A percentile compares a stretch with the other conserved stretches of the same genome.
These are phyloP conservation scores for Rhyacophila evoluta DNA, from an alignment of 2,888 invertebrate species.

Conservation along the genomic window DNA sequence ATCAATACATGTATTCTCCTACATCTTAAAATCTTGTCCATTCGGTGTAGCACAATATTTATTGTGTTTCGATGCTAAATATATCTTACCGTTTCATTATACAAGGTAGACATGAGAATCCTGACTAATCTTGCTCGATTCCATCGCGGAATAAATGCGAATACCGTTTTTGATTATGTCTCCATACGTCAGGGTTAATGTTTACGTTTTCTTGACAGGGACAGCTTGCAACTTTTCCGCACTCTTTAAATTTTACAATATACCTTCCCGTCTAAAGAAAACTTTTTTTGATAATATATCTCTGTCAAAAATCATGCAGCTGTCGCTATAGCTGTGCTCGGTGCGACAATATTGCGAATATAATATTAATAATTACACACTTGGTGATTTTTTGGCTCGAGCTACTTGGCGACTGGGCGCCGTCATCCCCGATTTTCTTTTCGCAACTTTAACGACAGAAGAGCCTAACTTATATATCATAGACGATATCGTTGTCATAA, in stretches of 20 bases:
- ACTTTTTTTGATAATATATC: not conserved
- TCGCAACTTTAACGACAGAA: not conserved
- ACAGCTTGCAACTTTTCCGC: not conserved
- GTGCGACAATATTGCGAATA: not conserved
- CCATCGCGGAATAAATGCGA: no score
- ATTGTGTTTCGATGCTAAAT: no score
- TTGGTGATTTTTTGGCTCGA: constrained; percentile 18
- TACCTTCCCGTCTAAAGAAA: not conserved
- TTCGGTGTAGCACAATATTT: no score
- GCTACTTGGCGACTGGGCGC: constrained; percentile 10
- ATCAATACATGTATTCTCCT: no score
- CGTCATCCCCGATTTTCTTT: not conserved
- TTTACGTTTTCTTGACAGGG: not conserved
- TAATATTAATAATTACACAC: constrained; percentile 1
- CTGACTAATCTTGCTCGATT: no score
- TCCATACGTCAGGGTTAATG: not conserved
- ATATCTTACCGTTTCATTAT: no score
- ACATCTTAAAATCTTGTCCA: no score
- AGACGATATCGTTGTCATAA: not conserved
- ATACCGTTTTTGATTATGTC: not conserved
- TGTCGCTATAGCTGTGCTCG: not conserved
- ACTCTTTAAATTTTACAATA: not conserved
- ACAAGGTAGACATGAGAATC: no score
- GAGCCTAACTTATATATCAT: not conserved
- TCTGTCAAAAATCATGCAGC: not conserved